Evolutionary conservation across 2,888 invertebrate genomes (phyloP), one percentile per base, ranked within the genome.

Genomic region (Toxonevra muliebris): DNA sequence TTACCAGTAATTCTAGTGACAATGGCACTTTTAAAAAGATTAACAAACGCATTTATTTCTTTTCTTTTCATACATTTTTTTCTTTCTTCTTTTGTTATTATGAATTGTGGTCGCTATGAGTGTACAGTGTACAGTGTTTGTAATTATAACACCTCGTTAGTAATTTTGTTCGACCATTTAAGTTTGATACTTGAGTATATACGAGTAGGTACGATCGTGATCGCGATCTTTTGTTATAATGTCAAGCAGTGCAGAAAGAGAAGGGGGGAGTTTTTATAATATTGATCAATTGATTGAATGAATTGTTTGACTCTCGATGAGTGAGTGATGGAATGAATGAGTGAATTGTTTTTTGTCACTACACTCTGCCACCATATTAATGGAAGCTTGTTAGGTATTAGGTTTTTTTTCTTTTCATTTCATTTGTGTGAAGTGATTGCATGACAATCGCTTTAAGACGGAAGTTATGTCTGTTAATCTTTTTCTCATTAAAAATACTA

Each of bases 141-240:
- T 76, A 77, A 79, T 79, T 80, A 76, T 76, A 76, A 74, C 79
- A 79, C 75, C 79, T 80, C 79, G 80, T 80, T 80, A 79, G 79
- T 76, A 72, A 72, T 75, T 76, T 76, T 78, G 77, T 79, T 74
- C 67, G 69, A 73, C 67, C 77, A 77, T 77, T 79, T 79, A 76
- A 69, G 11, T 12, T 55, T 55, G 55, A 55, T 55, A 40, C 5
- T 30, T 12, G 5, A 10, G n/a, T 20, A 20, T 4, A 13, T 20
- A 3, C 41, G 19, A 13, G 20, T 10, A 55, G n/a, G 55, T 55
- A 40, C 41, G 13, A 30, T 30, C 30, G 30, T 30, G 30, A 30
- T 30, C 30, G 30, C 30, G 30, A 30, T 30, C 30, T 30, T 30
- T 30, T 30, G 30, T 30, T 30, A 30, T 30, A 30, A 30, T 30